Evolutionary conservation across 1,140 invertebrate species (phyloP).

Genomic region (Tigriopus japonicus): DNA sequence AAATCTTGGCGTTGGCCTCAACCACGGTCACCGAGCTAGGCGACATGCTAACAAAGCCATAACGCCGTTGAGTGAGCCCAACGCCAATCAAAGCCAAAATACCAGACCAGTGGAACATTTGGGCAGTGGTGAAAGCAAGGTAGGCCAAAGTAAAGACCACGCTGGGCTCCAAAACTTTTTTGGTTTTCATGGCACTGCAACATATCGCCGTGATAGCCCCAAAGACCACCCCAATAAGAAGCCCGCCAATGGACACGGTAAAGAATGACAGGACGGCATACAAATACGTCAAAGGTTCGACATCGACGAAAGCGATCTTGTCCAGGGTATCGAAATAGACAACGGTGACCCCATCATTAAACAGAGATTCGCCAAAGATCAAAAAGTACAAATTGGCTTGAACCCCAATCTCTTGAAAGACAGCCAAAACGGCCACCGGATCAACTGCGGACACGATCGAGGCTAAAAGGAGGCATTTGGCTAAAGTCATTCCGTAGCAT

Average conservation of each 20-base stretch:
- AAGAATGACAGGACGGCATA: constrained; percentile 35
- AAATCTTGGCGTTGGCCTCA: constrained; percentile 38
- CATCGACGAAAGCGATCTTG: constrained; percentile 22
- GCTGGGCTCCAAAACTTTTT: constrained; percentile 39
- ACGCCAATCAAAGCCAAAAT: constrained; percentile 39
- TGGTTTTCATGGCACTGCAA: constrained; percentile 36
- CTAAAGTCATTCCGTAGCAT: constrained; percentile 34
- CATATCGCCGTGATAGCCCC: constrained; percentile 38
- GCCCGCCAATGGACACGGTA: constrained; percentile 34
- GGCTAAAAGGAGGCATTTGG: constrained; percentile 81
- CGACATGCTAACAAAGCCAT: constrained; percentile 40
- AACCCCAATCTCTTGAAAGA: constrained; percentile 46
- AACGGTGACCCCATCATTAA: constrained; percentile 67
- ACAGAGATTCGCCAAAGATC: constrained; percentile 55
- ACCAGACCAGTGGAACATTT: constrained; percentile 41
- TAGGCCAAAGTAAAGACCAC: constrained; percentile 39
- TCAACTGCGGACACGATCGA: constrained; percentile 82
- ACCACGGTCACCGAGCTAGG: constrained; percentile 39
- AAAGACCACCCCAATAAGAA: constrained; percentile 35
- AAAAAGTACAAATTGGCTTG: constrained; percentile 45
- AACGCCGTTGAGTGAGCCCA: constrained; percentile 38
- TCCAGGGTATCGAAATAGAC: constrained; percentile 34
- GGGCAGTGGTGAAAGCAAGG: constrained; percentile 36
- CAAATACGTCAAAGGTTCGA: constrained; percentile 26
- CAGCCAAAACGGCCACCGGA: constrained; percentile 42